These are phyloP conservation scores for Eptesicus fuscus DNA, from an alignment of 2,113 vertebrate species.

Conservation along the genomic window DNA sequence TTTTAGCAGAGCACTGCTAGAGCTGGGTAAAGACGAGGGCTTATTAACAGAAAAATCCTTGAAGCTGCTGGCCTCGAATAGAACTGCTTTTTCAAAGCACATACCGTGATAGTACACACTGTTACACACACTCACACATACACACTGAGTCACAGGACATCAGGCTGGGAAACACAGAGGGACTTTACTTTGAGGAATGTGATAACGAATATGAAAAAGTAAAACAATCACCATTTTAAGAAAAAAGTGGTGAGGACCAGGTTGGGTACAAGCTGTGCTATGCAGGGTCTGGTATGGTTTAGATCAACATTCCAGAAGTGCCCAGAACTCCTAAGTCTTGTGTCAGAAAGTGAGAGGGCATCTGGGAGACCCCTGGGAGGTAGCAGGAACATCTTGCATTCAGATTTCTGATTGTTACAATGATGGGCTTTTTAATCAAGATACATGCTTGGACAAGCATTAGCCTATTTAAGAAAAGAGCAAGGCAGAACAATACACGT, in stretches of 20 bases:
- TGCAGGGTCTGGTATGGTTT: neutral
- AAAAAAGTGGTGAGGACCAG: neutral
- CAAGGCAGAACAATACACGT: neutral
- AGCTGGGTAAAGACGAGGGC: constrained; percentile 76
- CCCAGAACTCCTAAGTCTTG: neutral
- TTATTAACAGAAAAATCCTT: constrained; percentile 80
- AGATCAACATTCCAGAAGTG: constrained; percentile 37
- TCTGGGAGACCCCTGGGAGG: neutral
- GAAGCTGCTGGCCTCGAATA: constrained; percentile 62
- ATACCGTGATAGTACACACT: neutral
- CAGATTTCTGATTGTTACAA: neutral
- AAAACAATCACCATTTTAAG: neutral
- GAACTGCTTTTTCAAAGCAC: constrained; percentile 68
- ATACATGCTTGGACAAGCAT: neutral
- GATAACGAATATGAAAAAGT: constrained; percentile 4
- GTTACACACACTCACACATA: neutral
- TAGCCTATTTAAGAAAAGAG: neutral
- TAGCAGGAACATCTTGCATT: neutral
- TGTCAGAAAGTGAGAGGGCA: constrained; percentile 29
- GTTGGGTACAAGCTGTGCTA: neutral
- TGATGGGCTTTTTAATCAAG: neutral
- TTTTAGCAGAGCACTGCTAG: constrained; percentile 62
- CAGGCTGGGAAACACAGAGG: neutral
- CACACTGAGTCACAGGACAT: neutral
- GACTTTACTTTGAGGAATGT: neutral